These are phyloP conservation scores for Platyrinchus mystaceus DNA, from an alignment of 2,797 vertebrate species.

Conservation along the genomic window DNA sequence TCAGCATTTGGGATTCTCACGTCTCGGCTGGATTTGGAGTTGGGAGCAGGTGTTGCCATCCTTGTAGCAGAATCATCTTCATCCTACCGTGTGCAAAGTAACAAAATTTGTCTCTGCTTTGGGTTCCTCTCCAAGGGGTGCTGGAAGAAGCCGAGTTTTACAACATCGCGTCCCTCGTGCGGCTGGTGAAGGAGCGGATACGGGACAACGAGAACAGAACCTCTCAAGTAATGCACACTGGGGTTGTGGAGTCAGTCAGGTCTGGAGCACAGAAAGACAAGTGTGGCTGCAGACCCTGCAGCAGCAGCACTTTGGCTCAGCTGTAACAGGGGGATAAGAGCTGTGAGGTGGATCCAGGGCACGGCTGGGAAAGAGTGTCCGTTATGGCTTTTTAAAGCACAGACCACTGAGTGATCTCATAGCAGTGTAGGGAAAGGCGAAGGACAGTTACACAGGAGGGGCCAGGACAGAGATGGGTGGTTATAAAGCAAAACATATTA, in stretches of 20 bases:
- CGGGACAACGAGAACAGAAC: conserved; percentile 98
- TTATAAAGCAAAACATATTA: background rate
- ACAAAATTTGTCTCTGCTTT: background rate
- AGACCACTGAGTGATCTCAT: background rate
- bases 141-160: conserved; percentile 99
- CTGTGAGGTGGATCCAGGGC: background rate
- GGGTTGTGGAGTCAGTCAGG: fast-evolving
- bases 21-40: background rate
- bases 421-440: background rate
- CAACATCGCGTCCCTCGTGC: conserved; percentile 93
- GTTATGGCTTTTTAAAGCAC: background rate
- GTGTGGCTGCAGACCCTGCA: background rate
- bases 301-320: background rate
- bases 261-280: background rate
- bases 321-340: background rate
- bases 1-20: background rate
- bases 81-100: background rate
- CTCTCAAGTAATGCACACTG: conserved; percentile 84
- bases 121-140: conserved; percentile 80
- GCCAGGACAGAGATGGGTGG: background rate
- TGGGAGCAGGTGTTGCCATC: background rate
- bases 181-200: conserved; percentile 96
- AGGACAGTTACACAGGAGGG: background rate
- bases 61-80: background rate
- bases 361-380: background rate